Evolutionary conservation across 2,888 invertebrate species (phyloP).

Genomic region (Stenichneumon culpator): DNA sequence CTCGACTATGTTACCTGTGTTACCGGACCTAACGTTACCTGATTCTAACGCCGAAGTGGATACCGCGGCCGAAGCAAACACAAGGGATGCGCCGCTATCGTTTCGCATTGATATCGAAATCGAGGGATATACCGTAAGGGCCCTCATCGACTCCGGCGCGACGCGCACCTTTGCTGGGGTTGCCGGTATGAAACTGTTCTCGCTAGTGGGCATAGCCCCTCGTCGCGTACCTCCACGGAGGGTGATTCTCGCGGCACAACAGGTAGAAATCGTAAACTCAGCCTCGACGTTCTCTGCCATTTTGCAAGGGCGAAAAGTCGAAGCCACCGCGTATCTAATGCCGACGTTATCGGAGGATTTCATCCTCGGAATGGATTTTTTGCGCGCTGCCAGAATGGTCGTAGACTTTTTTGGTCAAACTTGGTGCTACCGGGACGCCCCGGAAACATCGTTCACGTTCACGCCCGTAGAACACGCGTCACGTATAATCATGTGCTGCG

Average conservation of each 20-base stretch:
- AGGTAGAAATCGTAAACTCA: neutral
- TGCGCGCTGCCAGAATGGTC: conserved; percentile 14
- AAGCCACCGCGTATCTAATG: conserved; percentile 1
- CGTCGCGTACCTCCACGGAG: neutral
- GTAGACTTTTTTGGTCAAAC: conserved; percentile 33
- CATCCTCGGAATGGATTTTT: conserved; percentile 40
- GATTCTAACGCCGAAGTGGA: neutral
- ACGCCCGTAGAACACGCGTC: conserved; percentile 2
- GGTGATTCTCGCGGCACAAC: neutral
- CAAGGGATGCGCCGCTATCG: neutral
- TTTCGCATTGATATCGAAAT: conserved; percentile 25
- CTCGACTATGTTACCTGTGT: neutral
- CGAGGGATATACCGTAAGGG: neutral
- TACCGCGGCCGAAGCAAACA: neutral
- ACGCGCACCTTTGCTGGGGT: conserved; percentile 25
- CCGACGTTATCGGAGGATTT: conserved; percentile 37
- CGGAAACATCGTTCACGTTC: neutral
- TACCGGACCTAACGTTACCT: neutral
- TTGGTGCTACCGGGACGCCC: conserved; percentile 12
- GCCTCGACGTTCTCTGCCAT: neutral
- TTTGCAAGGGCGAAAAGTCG: neutral
- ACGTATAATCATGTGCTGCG: conserved; percentile 24
- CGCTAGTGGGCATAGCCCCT: neutral
- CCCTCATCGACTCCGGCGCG: conserved; percentile 43
- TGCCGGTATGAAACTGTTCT: neutral